Base-by-base conservation (phyloP, 2,797 vertebrate species). In the Arnoldichthys spilopterus region DNA sequence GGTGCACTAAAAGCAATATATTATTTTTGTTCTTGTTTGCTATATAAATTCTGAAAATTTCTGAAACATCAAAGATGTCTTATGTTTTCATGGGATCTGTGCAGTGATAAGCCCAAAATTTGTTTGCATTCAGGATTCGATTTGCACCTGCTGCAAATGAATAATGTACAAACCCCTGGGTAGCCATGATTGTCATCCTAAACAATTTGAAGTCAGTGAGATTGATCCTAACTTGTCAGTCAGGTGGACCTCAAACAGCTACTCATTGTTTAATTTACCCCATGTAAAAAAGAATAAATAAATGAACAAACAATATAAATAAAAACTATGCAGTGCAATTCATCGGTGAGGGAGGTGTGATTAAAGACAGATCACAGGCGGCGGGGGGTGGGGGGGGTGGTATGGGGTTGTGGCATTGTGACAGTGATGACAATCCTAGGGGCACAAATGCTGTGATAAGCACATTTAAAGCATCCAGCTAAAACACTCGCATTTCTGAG, bases 81-180 rank as follows among this genome's bases (percentile, higher is more conserved):
- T 40, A 37, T 16, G 53, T 76, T 77, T 77, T n/a, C 67, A 37
- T 67, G 56, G 40, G 30, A 56, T 28, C 62, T 64, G 26, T 58
- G 28, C 51, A 37, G 74, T 78, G 78, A 75, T 72, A 37, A 49
- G 64, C 22, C 9, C 7, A 49, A 70, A 67, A 63, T 74, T 68
- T 59, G 73, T 79, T 83, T 76, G 67, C 53, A 37, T 76, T 76
- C 62, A 54, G 11, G 26, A 73, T 77, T 51, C 70, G 40, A 80
- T 84, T 82, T 80, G 80, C 77, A 78, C 79, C 75, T 84, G 82
- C 76, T 73, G 74, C 59, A 58, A 61, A 82, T 84, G 71, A 82
- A 82, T 84, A 82, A 80, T 80, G 66, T 68, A 80, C 30, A 28
- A 78, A 74, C 24, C 45, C 45, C 20, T 26, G 40, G 61, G 79